Percentiles rank a stretch among this genome's conserved stretches.
phyloP scores from a whole-genome alignment of 2,797 vertebrate genomes.

The Galagoides demidoff region DNA sequence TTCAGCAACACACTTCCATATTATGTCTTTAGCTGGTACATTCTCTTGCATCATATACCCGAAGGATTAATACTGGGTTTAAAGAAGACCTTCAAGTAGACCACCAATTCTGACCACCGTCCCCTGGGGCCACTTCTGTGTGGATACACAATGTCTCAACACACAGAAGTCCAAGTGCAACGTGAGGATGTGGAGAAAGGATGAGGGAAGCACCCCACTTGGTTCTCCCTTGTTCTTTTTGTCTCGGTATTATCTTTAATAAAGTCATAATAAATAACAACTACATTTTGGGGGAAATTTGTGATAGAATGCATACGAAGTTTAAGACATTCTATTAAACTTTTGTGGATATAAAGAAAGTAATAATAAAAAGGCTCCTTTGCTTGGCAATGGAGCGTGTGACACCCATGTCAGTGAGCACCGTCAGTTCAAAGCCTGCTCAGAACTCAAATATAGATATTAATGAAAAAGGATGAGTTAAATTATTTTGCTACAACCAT shows the following conservation, averaged over 20 bases:
- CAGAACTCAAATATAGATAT: background rate
- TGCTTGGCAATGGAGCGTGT: background rate
- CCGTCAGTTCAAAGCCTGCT: background rate
- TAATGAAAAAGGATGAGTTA: no score
- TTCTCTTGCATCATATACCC: background rate
- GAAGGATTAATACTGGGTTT: background rate
- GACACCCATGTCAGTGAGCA: background rate
- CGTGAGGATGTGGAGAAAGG: background rate
- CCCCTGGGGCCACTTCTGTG: background rate
- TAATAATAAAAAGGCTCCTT: background rate
- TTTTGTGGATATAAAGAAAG: conserved; percentile 34
- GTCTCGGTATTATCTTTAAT: background rate
- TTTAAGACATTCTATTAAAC: background rate
- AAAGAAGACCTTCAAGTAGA: background rate
- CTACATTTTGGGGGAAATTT: background rate
- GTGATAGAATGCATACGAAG: background rate
- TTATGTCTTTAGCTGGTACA: background rate
- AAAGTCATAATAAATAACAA: conserved; percentile 11
- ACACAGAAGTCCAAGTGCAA: background rate
- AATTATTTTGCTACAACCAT: no score
- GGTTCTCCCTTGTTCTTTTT: background rate
- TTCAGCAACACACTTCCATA: background rate
- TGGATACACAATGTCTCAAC: background rate
- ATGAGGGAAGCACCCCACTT: background rate
- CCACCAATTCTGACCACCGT: background rate